A percentile compares a stretch with the other conserved stretches of the same genome.
Evolutionary conservation across 2,113 vertebrate species (phyloP).

Genomic region (Thunnus thynnus): DNA sequence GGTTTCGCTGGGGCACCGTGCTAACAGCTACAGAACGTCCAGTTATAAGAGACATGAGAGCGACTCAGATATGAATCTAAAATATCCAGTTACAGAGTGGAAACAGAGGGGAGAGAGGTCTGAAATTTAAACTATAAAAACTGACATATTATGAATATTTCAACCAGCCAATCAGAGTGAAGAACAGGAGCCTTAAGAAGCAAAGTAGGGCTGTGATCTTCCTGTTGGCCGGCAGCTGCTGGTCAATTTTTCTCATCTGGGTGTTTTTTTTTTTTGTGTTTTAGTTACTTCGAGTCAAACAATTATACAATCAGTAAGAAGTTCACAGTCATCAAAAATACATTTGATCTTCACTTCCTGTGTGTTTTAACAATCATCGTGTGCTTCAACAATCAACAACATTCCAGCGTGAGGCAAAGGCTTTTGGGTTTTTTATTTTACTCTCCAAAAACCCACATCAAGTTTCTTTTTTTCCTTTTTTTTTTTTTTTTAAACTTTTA

Average conservation of each 20-base stretch:
- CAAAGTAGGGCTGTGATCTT: background rate
- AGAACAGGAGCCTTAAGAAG: background rate
- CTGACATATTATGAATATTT: background rate
- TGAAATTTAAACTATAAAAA: conserved; percentile 9
- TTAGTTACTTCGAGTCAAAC: background rate
- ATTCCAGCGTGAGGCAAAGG: conserved; percentile 53
- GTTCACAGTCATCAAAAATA: conserved; percentile 70
- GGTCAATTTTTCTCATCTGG: background rate
- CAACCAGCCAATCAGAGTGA: conserved; percentile 45
- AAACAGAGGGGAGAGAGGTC: background rate
- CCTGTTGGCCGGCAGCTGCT: conserved; percentile 33
- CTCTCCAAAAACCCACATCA: background rate
- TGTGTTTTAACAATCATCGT: conserved; percentile 33
- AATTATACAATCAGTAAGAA: conserved; percentile 53
- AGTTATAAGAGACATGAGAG: conserved; percentile 7
- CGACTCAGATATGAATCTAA: conserved; percentile 1
- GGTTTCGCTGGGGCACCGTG: conserved; percentile 18
- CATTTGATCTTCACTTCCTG: conserved; percentile 54
- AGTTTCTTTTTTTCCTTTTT: conserved; percentile 23
- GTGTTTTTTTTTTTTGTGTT: background rate
- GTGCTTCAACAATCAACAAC: conserved; percentile 52
- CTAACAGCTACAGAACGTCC: conserved; percentile 19
- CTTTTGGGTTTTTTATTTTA: background rate
- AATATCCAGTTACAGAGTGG: conserved; percentile 28
- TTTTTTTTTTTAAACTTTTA: conserved; percentile 28